Evolutionary conservation across 1,140 invertebrate genomes (phyloP).

Genomic region (Drosophila varians): DNA sequence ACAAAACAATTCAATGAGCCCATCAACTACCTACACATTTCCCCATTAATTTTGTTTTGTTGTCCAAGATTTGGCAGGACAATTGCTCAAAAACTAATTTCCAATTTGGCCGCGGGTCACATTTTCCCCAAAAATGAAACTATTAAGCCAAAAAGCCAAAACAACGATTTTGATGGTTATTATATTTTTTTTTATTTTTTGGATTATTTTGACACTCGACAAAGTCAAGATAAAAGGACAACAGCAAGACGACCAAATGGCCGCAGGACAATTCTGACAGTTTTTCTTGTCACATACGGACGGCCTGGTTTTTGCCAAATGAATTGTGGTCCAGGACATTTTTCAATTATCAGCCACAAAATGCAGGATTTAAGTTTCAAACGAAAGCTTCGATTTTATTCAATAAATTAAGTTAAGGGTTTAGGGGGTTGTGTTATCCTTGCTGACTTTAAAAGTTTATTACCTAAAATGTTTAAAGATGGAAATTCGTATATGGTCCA

Average conservation of each 20-base stretch:
- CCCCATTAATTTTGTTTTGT: constrained; percentile 17
- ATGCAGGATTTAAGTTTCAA: not conserved
- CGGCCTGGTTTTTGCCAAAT: not conserved
- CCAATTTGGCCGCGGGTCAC: constrained; percentile 38
- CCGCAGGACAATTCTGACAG: not conserved
- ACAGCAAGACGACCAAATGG: not conserved
- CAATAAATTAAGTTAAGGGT: too few species aligned
- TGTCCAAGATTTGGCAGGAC: not conserved
- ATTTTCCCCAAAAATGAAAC: constrained; percentile 43
- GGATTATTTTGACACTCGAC: constrained; percentile 7
- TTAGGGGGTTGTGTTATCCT: too few species aligned
- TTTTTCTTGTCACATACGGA: not conserved
- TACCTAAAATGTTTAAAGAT: too few species aligned
- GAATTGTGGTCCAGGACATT: not conserved
- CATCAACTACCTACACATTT: constrained; percentile 2
- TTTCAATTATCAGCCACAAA: not conserved
- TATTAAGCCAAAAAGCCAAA: constrained; percentile 24
- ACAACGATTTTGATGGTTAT: not conserved
- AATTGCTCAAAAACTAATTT: constrained; percentile 29
- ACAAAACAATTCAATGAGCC: not conserved
- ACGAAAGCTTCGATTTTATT: too few species aligned
- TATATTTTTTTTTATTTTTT: constrained; percentile 5
- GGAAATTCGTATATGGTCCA: too few species aligned
- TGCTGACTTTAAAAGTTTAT: too few species aligned
- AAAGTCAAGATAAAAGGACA: not conserved